Percentiles rank a stretch among this genome's conserved stretches.
phyloP scores from a whole-genome alignment of 2,888 invertebrate genomes.

The Tanypteryx hageni region DNA sequence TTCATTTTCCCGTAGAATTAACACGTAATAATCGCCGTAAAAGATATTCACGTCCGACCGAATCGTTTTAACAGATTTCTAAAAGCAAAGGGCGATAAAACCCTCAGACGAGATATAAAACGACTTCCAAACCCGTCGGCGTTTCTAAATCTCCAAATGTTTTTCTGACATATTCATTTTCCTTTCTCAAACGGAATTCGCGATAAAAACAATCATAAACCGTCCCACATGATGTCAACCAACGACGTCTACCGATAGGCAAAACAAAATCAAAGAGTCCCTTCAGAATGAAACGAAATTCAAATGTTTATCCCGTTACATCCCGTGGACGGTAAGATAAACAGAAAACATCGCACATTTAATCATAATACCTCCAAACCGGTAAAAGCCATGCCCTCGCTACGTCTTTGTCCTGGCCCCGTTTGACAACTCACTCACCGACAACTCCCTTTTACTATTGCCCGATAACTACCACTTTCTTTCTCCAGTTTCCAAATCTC shows the following conservation, averaged over 20 bases:
- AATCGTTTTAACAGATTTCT: not conserved
- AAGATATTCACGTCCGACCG: too few species aligned
- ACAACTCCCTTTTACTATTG: not conserved
- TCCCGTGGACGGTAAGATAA: constrained; percentile 24
- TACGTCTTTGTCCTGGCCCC: not conserved
- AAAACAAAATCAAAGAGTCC: not conserved
- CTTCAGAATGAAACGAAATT: not conserved
- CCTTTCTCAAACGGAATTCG: not conserved
- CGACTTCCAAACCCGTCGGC: not conserved
- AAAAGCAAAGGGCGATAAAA: not conserved
- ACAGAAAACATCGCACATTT: constrained; percentile 31
- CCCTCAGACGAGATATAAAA: not conserved
- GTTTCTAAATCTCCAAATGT: not conserved
- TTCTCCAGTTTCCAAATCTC: not conserved
- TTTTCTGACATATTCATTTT: not conserved
- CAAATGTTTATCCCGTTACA: constrained; percentile 36
- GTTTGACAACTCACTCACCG: not conserved
- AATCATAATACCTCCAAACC: not conserved
- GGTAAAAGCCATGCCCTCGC: not conserved
- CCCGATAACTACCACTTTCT: not conserved
- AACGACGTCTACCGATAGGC: not conserved
- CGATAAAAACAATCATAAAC: not conserved
- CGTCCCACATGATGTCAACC: not conserved
- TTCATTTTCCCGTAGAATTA: too few species aligned
- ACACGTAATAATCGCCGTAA: too few species aligned